These are phyloP conservation scores for Oligia strigilis DNA, from an alignment of 2,888 invertebrate genomes.

Conservation along the genomic window DNA sequence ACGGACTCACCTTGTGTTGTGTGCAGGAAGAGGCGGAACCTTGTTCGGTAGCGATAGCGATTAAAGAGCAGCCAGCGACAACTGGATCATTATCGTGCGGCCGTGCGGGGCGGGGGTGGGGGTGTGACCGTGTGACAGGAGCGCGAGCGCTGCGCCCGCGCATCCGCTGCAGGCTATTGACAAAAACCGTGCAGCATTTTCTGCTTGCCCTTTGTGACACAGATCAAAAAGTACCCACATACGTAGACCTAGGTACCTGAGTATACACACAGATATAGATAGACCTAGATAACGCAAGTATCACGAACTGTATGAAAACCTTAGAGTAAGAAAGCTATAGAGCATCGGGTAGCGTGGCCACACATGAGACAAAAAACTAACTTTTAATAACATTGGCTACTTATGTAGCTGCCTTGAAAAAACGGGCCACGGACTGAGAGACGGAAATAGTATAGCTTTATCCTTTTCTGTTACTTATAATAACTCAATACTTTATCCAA, in stretches of 20 bases:
- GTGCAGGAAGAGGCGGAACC: constrained; percentile 55
- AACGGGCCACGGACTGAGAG: too few species aligned
- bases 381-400: too few species aligned
- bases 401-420: too few species aligned
- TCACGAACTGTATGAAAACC: too few species aligned
- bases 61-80: constrained; percentile 47
- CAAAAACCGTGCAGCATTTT: constrained; percentile 60
- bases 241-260: background rate
- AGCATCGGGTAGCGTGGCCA: too few species aligned
- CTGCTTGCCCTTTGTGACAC: constrained; percentile 44
- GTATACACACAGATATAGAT: too few species aligned
- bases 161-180: constrained; percentile 58
- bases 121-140: background rate
- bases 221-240: constrained; percentile 7
- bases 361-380: too few species aligned
- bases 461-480: too few species aligned
- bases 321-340: too few species aligned
- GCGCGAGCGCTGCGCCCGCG: constrained; percentile 40
- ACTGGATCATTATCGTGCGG: constrained; percentile 42
- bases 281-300: too few species aligned
- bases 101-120: background rate
- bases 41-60: constrained; percentile 35
- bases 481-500: too few species aligned
- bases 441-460: too few species aligned
- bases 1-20: constrained; percentile 43